phyloP scores from a whole-genome alignment of 2,113 vertebrate genomes.

The Megaleporinus macrocephalus region DNA sequence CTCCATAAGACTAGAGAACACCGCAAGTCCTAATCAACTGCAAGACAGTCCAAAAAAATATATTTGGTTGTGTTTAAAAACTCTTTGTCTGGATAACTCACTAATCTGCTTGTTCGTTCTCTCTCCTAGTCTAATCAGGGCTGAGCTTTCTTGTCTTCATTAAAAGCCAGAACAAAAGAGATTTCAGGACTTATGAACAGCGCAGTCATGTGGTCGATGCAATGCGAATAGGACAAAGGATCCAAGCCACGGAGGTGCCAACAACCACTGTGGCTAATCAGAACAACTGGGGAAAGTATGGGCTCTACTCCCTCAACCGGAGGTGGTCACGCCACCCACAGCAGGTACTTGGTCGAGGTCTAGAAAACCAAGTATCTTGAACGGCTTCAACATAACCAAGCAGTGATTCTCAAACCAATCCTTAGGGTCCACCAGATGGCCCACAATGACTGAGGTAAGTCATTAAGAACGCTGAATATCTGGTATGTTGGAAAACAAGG shows the following conservation, averaged over 20 bases:
- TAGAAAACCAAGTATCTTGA: too few relatives aligned
- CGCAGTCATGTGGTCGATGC: background rate
- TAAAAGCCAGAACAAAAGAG: background rate
- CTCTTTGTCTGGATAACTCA: background rate
- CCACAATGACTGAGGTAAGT: too few relatives aligned
- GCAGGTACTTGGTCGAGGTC: background rate
- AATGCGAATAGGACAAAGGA: background rate
- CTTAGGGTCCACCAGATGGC: too few relatives aligned
- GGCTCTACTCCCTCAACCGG: background rate
- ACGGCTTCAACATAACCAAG: too few relatives aligned
- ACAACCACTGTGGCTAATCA: background rate
- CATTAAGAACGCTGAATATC: too few relatives aligned
- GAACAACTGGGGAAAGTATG: background rate
- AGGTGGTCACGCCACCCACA: background rate
- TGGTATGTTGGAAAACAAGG: too few relatives aligned
- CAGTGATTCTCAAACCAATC: too few relatives aligned
- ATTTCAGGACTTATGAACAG: background rate
- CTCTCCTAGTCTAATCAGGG: background rate
- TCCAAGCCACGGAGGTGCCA: background rate
- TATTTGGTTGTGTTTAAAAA: background rate
- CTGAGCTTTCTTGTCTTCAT: background rate
- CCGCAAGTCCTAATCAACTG: background rate
- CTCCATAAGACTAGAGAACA: background rate
- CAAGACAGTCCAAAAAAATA: background rate
- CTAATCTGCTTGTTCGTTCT: background rate